Evolutionary conservation across 2,113 vertebrate species (phyloP), one percentile per base, ranked within the genome.

Genomic region (Pedionomus torquatus): DNA sequence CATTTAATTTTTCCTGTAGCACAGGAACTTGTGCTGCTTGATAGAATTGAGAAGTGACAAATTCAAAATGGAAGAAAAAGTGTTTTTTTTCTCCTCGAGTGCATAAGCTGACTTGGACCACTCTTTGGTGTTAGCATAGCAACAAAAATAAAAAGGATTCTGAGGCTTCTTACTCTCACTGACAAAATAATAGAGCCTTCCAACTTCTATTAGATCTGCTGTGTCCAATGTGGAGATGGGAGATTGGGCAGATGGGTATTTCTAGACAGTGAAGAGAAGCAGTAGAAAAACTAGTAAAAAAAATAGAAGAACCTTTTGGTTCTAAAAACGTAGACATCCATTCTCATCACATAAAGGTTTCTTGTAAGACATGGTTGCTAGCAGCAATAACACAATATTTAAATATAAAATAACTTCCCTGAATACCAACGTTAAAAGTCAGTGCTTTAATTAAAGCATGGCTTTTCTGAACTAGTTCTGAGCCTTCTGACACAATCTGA

Each of bases 171-270:
- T 66, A 14, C 28, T 55, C 58, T 46, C 26, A 49, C n/a, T 60
- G 31, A 51, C 26, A 37, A 65, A 54, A 17, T 55, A 19, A 16
- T 37, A 49, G 35, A 25, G 15, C 17, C 7, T 74, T n/a, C 39
- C 0, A 2, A 52, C 17, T 11, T 12, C 43, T 65, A 1, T 51
- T 33, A n/a, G 15, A 31, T 71, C 4, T 41, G 0, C 41, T 37
- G 10, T 33, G 31, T 37, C 28, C 57, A 18, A 24, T 2, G 2
- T 52, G 51, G 37, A 60, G 35, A 19, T 66, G 52, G 43, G 44
- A 65, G 57, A 21, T 24, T 33, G 43, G 25, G 13, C 21, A 10
- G 55, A 15, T 4, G 21, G 31, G 19, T 37, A 5, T 71, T 86
- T 77, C 25, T 51, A 13, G 30, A 39, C 28, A 46, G 20, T 19